These are phyloP conservation scores for Saturnia pavonia DNA, from an alignment of 2,888 invertebrate species.

Conservation along the genomic window DNA sequence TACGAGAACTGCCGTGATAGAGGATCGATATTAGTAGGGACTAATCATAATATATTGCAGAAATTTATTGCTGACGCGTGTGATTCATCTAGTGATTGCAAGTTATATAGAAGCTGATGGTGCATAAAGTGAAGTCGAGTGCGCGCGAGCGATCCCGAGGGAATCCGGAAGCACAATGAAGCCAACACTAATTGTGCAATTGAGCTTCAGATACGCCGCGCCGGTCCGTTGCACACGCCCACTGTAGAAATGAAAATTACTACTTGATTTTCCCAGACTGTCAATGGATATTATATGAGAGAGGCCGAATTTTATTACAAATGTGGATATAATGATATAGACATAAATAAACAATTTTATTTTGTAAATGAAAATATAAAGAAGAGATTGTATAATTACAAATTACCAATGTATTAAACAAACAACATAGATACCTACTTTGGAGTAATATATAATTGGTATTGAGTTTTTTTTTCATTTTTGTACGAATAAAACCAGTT, in stretches of 20 bases:
- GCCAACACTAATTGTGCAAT: slow-evolving; percentile 71
- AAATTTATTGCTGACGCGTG: slow-evolving; percentile 35
- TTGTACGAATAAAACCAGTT: too few relatives aligned
- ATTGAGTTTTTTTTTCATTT: too few relatives aligned
- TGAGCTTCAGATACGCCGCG: slow-evolving; percentile 61
- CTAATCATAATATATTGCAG: slow-evolving; percentile 39
- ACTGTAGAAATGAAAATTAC: slow-evolving; percentile 19
- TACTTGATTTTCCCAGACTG: slow-evolving; percentile 16
- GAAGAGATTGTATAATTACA: background rate
- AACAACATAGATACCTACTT: too few relatives aligned
- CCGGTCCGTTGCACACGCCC: slow-evolving; percentile 32
- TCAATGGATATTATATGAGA: background rate
- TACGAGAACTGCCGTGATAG: slow-evolving; percentile 40
- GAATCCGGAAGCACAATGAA: slow-evolving; percentile 70
- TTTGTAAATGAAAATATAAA: background rate
- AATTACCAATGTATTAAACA: too few relatives aligned
- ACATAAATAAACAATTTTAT: background rate
- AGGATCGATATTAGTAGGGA: slow-evolving; percentile 37
- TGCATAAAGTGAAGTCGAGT: slow-evolving; percentile 39
- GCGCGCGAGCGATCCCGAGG: slow-evolving; percentile 56
- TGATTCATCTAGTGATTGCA: slow-evolving; percentile 29
- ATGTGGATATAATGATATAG: background rate
- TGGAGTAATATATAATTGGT: too few relatives aligned
- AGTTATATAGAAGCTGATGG: slow-evolving; percentile 23
- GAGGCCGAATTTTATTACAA: background rate